These are phyloP conservation scores for Sinocyclocheilus rhinocerous DNA, from an alignment of 2,113 vertebrate species.

Conservation along the genomic window DNA sequence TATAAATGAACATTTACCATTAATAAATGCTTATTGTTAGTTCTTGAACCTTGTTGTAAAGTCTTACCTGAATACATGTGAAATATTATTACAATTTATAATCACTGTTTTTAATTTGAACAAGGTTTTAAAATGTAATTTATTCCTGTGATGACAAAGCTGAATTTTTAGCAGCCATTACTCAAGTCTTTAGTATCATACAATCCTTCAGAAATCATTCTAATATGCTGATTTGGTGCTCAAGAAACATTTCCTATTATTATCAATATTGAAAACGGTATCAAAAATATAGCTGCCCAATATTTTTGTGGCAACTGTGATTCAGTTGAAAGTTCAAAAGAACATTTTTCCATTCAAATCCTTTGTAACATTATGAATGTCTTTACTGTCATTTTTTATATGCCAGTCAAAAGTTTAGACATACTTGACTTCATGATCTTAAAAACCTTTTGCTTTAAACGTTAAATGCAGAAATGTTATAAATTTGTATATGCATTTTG, in stretches of 20 bases:
- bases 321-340: neutral
- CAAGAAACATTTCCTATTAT: neutral
- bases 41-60: neutral
- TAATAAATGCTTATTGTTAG: neutral
- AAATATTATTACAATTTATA: too few species aligned
- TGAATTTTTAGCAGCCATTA: too few species aligned
- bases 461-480: neutral
- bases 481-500: too few species aligned
- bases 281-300: too few species aligned
- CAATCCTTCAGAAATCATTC: neutral
- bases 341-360: neutral
- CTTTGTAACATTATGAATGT: neutral
- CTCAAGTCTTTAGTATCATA: neutral
- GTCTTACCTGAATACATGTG: neutral
- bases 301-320: neutral
- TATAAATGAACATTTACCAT: neutral
- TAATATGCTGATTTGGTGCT: neutral
- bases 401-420: too few species aligned
- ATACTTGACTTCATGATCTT: neutral
- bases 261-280: too few species aligned
- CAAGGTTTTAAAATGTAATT: too few species aligned
- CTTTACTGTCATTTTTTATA: neutral
- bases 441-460: neutral
- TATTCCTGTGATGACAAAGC: neutral
- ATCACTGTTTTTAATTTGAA: too few species aligned